Base-by-base conservation (phyloP, 2,888 invertebrate genomes). In the Azorinus chamasolen region DNA sequence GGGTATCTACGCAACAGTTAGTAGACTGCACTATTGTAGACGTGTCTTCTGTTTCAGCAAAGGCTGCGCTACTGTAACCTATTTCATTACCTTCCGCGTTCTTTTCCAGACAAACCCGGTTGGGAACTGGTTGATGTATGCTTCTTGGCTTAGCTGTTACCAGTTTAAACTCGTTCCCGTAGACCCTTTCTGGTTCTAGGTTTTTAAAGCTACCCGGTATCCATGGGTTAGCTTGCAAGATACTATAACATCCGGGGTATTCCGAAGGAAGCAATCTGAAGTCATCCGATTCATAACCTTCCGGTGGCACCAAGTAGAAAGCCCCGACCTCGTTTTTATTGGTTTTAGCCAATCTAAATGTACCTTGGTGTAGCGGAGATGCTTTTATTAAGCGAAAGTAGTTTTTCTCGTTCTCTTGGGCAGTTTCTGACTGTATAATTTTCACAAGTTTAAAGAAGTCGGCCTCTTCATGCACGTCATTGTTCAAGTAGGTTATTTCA, bases 281-380 rank as follows among this genome's bases (percentile, higher is more conserved):
- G 20, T 71, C 65, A 22, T 64, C 55, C 20, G 58, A 50, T 39
- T 43, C 51, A 18, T 50, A 57, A 0, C 70, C 76, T 8, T 45
- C 48, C 8, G 59, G 53, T 22, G 76, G 70, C 27, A 65, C 62
- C 0, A 76, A 43, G 24, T 50, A 48, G 41, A 51, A 76, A 22
- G 70, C 55, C 20, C 70, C 76, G 20, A 53, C 59, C 2, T 75
- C 69, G 12, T 45, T 14, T 12, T 65, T 8, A 18, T 46, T 22
- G 18, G 51, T 74, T 12, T 57, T 43, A 1, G 62, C 37, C 16
- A 74, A 39, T 14, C 68, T 54, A 46, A 74, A 74, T 16, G 57
- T 10, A 32, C 32, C 32, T 32, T 4, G 32, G 5, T 32, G 5
- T 10, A 32, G 10, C 10, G 32, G 32, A 4, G 32, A 32, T 32